These are phyloP conservation scores for Drosophila paracracens DNA, from an alignment of 2,888 invertebrate genomes.

Conservation along the genomic window DNA sequence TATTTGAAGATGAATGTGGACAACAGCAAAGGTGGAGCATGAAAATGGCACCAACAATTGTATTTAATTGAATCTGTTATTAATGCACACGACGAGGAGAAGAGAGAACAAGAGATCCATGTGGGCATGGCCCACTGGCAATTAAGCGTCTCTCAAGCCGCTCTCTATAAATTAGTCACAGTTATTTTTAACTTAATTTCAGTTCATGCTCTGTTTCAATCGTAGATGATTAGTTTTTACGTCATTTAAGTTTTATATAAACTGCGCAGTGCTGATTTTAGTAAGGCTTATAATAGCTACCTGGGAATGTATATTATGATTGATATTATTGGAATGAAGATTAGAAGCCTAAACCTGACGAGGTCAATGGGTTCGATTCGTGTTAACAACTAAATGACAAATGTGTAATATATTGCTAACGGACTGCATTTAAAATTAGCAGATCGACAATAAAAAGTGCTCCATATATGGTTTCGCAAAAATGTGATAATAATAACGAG, in stretches of 20 bases:
- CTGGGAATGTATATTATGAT: not conserved
- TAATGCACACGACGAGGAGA: not conserved
- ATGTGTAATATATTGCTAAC: not conserved
- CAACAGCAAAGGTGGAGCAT: not conserved
- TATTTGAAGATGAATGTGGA: not conserved
- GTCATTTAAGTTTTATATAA: too few relatives aligned
- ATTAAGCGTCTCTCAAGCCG: slow-evolving; percentile 39
- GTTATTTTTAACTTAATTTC: slow-evolving; percentile 14
- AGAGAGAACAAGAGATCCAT: not conserved
- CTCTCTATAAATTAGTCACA: slow-evolving; percentile 47
- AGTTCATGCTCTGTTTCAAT: slow-evolving; percentile 1
- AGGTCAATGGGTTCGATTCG: slow-evolving; percentile 26
- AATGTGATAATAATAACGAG: too few relatives aligned
- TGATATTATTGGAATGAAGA: slow-evolving; percentile 9
- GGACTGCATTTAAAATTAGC: not conserved
- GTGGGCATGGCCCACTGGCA: slow-evolving; percentile 12
- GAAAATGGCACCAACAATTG: not conserved
- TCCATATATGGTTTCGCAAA: too few relatives aligned
- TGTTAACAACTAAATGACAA: slow-evolving; percentile 26
- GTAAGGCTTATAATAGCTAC: not conserved
- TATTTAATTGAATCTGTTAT: slow-evolving; percentile 9
- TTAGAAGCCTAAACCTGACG: slow-evolving; percentile 2
- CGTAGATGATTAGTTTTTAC: not conserved
- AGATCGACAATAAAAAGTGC: too few relatives aligned
- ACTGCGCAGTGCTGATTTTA: not conserved